Evolutionary conservation across 2,797 vertebrate species (phyloP), one percentile per base, ranked within the genome.

Genomic region (Phalloptychus januarius): DNA sequence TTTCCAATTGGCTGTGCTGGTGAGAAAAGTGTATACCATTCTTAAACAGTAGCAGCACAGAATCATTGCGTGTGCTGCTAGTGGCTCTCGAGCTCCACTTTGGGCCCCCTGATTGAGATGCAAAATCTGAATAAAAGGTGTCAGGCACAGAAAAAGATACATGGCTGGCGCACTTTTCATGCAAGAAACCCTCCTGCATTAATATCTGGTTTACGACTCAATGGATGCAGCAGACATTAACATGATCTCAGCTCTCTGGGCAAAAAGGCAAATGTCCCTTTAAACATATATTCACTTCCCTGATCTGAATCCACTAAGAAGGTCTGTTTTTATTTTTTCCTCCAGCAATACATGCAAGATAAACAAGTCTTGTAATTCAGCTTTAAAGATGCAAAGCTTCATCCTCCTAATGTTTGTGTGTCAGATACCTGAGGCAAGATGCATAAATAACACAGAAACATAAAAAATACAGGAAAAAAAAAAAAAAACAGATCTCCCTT

Each of bases 341-440:
- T 28, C 25, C n/a, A 45, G 67, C 40, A 71, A 28, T 15, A 54
- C 12, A 73, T 25, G 61, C 28, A 45, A 42, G 61, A 50, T 25
- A 46, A 48, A 75, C 28, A 65, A 75, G 74, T 69, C 13, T 50
- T 70, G 45, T 76, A 33, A 42, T 42, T 70, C 67, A 38, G 46
- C 28, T 70, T 70, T 69, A 70, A 52, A 54, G 5, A 67, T 28
- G 33, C 25, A 50, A 74, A 58, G 54, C 54, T 61, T 63, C 23
- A 46, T 65, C 44, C 36, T 42, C 20, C 42, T 75, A 63, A 75
- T 63, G 45, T 48, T 25, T 33, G 28, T 61, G 31, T 75, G 44
- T 65, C 42, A 36, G 58, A 45, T 46, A 65, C 56, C 58, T 63
- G 20, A 7, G 58, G 40, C 67, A 71, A 45, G n/a, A 71, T 45